These are phyloP conservation scores for Archocentrus centrarchus DNA, from an alignment of 2,113 vertebrate species.

Conservation along the genomic window DNA sequence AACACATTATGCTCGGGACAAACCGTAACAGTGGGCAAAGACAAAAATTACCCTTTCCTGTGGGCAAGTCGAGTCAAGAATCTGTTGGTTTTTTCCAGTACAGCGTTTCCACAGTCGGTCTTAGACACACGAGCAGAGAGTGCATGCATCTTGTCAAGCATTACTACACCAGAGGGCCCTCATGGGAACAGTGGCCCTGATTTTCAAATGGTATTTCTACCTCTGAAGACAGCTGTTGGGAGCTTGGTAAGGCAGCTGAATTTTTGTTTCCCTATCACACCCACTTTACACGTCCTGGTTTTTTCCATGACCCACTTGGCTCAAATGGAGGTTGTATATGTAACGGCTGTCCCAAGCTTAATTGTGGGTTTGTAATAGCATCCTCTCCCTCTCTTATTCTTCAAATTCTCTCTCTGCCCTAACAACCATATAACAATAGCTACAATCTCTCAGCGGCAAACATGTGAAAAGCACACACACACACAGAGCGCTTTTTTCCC, in stretches of 20 bases:
- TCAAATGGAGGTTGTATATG: conserved; percentile 12
- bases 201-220: conserved; percentile 28
- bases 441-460: background rate
- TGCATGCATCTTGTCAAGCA: conserved; percentile 33
- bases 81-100: background rate
- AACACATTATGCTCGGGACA: background rate
- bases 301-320: conserved; percentile 51
- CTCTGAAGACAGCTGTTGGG: background rate
- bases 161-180: conserved; percentile 42
- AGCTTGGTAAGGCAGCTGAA: background rate
- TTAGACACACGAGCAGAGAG: background rate
- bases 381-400: conserved; percentile 23
- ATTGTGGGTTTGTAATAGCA: conserved; percentile 36
- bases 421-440: background rate
- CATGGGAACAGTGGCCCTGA: conserved; percentile 25
- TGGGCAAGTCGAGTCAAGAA: background rate
- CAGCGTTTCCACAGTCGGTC: background rate
- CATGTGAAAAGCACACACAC: background rate
- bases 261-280: conserved; percentile 1
- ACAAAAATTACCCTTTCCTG: background rate
- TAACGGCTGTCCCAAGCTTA: conserved; percentile 26
- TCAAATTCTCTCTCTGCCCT: background rate
- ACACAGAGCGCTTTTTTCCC: background rate
- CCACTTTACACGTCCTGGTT: conserved; percentile 19
- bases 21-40: background rate